A percentile compares a stretch with the other conserved stretches of the same genome.
These are phyloP conservation scores for Acanthosepion lycidas DNA, from an alignment of 2,888 invertebrate species.

Conservation along the genomic window DNA sequence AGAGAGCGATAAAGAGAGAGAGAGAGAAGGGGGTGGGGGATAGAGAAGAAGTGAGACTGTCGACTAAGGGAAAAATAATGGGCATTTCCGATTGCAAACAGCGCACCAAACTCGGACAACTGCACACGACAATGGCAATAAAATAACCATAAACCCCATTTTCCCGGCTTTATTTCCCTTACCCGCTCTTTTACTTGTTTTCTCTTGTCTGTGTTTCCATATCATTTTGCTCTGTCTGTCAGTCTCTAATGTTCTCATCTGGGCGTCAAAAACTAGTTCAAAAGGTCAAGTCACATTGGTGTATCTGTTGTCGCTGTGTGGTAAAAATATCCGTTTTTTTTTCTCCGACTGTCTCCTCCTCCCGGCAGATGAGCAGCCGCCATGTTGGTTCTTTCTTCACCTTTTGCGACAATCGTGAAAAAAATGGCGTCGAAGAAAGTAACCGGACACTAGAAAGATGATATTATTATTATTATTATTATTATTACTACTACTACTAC, in stretches of 20 bases:
- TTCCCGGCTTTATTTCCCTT: neutral
- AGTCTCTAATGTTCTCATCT: neutral
- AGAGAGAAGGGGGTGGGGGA: neutral
- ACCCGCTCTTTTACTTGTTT: neutral
- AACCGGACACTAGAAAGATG: neutral
- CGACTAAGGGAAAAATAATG: neutral
- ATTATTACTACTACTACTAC: too few relatives aligned
- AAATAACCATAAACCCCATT: neutral
- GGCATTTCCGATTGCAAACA: neutral
- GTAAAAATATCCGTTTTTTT: neutral
- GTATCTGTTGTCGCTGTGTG: neutral
- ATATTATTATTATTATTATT: neutral
- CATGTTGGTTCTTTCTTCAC: neutral
- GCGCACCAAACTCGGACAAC: neutral
- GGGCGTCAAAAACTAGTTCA: conserved; percentile 17
- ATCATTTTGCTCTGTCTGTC: neutral
- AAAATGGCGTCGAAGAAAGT: neutral
- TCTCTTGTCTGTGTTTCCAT: neutral
- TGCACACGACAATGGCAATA: neutral
- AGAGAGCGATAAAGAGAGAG: neutral
- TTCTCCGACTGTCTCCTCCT: neutral
- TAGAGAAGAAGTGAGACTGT: neutral
- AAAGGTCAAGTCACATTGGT: conserved; percentile 21
- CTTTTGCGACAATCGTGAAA: neutral
- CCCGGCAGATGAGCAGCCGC: neutral